Conservation (phyloP, 1,140 invertebrate species). For the Paraescarpia echinospica region DNA sequence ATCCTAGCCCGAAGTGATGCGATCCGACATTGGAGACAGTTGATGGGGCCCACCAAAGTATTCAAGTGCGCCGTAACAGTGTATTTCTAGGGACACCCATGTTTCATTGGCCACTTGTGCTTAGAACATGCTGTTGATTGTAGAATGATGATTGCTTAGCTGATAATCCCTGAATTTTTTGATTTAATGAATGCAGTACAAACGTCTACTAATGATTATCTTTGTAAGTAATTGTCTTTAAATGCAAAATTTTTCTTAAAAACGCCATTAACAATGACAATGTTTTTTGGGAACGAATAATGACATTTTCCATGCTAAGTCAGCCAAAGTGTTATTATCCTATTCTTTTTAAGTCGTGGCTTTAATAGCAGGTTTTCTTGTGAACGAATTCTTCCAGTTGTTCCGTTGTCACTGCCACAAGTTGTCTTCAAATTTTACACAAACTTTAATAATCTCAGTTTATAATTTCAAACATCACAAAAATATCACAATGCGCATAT, state of each 20-base stretch:
- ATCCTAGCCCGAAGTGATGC: constrained; percentile 73
- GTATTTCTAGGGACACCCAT: too few species aligned
- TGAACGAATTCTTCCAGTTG: not conserved
- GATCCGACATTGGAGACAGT: constrained; percentile 72
- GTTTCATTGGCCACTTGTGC: not conserved
- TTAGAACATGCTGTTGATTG: not conserved
- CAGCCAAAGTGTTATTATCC: not conserved
- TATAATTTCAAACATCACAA: not conserved
- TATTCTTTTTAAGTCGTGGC: not conserved
- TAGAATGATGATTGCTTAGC: too few species aligned
- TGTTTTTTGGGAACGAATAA: not conserved
- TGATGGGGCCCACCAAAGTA: constrained; percentile 82
- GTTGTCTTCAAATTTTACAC: not conserved
- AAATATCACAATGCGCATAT: not conserved
- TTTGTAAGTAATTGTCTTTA: not conserved
- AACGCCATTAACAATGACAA: not conserved
- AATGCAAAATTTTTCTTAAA: not conserved
- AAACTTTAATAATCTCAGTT: not conserved
- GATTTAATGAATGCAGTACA: not conserved
- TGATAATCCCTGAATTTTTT: not conserved
- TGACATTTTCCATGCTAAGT: not conserved
- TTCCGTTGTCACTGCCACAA: not conserved
- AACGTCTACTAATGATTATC: not conserved
- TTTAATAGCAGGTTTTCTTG: too few species aligned
- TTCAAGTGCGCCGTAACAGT: constrained; percentile 21